Conservation (phyloP, 1,140 invertebrate species). For the Phymastichus coffea region DNA sequence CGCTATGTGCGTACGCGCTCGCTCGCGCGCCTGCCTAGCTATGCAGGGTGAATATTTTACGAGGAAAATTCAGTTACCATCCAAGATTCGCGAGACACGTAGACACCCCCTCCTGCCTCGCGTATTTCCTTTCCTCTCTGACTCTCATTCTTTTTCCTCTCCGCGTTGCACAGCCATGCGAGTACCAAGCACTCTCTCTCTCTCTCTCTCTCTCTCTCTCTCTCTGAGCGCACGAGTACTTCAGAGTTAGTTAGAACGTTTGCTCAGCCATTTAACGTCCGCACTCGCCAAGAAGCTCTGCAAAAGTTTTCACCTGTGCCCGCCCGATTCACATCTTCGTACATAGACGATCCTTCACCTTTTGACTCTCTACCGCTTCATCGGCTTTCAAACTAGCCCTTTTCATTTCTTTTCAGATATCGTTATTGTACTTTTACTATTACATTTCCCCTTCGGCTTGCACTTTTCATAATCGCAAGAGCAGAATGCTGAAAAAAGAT, state of each 20-base stretch:
- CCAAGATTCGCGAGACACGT: conserved; percentile 53
- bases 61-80: conserved; percentile 54
- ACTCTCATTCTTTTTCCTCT: conserved; percentile 27
- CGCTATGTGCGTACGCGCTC: conserved; percentile 42
- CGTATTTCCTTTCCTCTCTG: conserved; percentile 23
- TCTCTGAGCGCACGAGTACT: conserved; percentile 40
- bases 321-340: conserved; percentile 11
- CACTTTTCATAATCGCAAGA: conserved; percentile 2
- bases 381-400: conserved; percentile 13
- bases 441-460: too few relatives aligned
- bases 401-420: too few relatives aligned
- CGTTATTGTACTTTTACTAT: too few relatives aligned
- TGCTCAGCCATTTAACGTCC: conserved; percentile 51
- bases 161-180: too few relatives aligned
- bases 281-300: conserved; percentile 33
- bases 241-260: conserved; percentile 55
- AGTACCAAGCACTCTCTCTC: conserved; percentile 21
- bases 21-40: conserved; percentile 40
- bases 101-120: conserved; percentile 38
- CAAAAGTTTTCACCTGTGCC: conserved; percentile 21
- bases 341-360: neutral
- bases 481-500: conserved; percentile 22
- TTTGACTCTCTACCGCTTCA: conserved; percentile 16
- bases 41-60: conserved; percentile 55
- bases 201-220: conserved; percentile 21